These are phyloP conservation scores for Benitochromis conjunctus DNA, from an alignment of 2,113 vertebrate genomes.

Conservation along the genomic window DNA sequence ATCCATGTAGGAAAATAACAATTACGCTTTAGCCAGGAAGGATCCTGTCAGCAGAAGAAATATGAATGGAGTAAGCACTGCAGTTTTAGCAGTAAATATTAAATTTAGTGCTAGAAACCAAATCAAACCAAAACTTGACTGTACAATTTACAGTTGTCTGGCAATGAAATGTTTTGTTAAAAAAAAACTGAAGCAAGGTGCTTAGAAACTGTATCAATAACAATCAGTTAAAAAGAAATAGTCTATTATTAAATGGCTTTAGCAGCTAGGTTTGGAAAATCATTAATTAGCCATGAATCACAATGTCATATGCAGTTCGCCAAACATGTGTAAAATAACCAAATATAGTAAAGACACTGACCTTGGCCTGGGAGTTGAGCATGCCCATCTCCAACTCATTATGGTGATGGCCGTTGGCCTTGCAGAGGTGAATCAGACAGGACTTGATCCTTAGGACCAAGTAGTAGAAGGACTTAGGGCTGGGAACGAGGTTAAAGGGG, in stretches of 20 bases:
- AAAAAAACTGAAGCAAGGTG: neutral
- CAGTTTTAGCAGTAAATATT: neutral
- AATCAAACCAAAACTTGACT: neutral
- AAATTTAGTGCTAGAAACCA: neutral
- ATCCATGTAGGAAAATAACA: neutral
- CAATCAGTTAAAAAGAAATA: neutral
- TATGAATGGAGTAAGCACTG: neutral
- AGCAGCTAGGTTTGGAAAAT: neutral
- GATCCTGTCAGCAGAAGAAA: neutral
- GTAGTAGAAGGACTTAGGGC: slow-evolving; percentile 98
- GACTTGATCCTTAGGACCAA: slow-evolving; percentile 88
- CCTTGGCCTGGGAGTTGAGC: slow-evolving; percentile 87
- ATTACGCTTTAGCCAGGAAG: neutral
- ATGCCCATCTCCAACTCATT: slow-evolving; percentile 94
- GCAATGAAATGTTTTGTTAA: neutral
- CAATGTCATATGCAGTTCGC: neutral
- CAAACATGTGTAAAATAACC: neutral
- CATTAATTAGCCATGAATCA: neutral
- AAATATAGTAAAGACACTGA: slow-evolving; percentile 44
- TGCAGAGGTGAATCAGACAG: slow-evolving; percentile 90
- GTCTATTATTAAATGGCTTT: neutral
- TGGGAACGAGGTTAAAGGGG: slow-evolving; percentile 95
- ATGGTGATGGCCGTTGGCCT: slow-evolving; percentile 84
- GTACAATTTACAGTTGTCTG: neutral
- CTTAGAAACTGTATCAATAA: neutral